phyloP scores from a whole-genome alignment of 2,113 vertebrate species.

The Podocnemis expansa region DNA sequence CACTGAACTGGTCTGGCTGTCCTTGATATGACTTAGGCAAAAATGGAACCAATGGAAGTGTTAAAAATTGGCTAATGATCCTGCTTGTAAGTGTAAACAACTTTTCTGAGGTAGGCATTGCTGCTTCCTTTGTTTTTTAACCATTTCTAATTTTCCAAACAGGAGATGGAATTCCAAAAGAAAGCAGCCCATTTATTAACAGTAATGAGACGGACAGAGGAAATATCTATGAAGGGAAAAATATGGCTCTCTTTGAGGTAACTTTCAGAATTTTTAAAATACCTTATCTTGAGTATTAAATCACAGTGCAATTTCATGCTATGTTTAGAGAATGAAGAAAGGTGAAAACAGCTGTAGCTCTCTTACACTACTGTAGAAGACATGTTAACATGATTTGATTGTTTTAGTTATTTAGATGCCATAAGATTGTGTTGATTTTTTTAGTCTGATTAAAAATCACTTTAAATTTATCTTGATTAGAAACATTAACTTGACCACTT shows the following conservation, averaged over 20 bases:
- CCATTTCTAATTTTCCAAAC: constrained; percentile 3
- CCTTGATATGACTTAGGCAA: neutral
- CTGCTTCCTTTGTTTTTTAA: neutral
- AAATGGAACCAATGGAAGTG: neutral
- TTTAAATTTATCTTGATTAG: neutral
- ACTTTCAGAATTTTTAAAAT: neutral
- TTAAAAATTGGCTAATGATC: neutral
- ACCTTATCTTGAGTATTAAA: neutral
- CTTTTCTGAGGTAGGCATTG: neutral
- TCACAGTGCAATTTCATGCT: neutral
- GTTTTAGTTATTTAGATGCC: neutral
- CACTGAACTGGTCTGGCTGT: neutral
- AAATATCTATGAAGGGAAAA: constrained; percentile 90
- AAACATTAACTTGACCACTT: neutral
- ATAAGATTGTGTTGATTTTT: neutral
- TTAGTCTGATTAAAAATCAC: neutral
- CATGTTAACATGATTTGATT: neutral
- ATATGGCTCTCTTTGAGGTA: constrained; percentile 98
- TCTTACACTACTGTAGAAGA: neutral
- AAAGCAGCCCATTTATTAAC: constrained; percentile 90
- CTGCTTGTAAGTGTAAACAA: neutral
- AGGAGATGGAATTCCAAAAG: constrained; percentile 89
- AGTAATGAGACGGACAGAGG: constrained; percentile 81
- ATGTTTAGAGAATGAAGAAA: neutral
- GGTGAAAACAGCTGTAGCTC: neutral